Evolutionary conservation across 2,797 vertebrate species (phyloP).

Genomic region (Ptychadena robeensis): DNA sequence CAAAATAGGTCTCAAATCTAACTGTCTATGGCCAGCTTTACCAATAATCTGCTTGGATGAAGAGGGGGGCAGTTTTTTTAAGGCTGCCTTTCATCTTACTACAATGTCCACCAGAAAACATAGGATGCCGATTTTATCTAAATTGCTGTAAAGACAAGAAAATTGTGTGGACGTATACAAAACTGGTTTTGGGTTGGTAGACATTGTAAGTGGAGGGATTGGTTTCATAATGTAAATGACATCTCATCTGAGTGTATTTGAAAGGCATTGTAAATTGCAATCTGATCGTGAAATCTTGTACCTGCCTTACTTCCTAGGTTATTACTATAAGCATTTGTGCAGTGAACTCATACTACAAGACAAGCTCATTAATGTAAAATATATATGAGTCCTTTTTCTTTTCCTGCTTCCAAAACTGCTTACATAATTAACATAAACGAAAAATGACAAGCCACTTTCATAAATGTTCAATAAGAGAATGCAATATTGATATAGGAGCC

Average conservation of each 20-base stretch:
- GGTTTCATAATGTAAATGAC: background rate
- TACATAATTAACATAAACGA: conserved; percentile 24
- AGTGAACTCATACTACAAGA: background rate
- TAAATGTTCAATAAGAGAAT: conserved; percentile 30
- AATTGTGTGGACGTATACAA: too few relatives aligned
- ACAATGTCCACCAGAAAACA: too few relatives aligned
- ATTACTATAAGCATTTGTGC: background rate
- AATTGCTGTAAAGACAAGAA: too few relatives aligned
- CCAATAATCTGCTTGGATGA: too few relatives aligned
- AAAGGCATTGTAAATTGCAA: too few relatives aligned
- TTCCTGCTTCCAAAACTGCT: background rate
- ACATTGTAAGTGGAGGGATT: background rate
- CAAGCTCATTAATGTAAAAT: conserved; percentile 7
- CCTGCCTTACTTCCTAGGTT: background rate
- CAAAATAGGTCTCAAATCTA: too few relatives aligned
- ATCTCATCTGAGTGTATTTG: background rate
- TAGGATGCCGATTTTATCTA: too few relatives aligned
- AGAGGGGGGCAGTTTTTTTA: too few relatives aligned
- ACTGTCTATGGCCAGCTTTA: too few relatives aligned
- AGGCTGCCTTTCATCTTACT: too few relatives aligned
- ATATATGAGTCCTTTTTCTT: conserved; percentile 27
- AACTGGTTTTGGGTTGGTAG: too few relatives aligned
- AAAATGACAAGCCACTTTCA: conserved; percentile 43
- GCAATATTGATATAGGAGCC: conserved; percentile 22
- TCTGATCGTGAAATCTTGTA: too few relatives aligned